Base-by-base conservation (phyloP, 1,140 invertebrate species). In the Lasaia peninsularis region DNA sequence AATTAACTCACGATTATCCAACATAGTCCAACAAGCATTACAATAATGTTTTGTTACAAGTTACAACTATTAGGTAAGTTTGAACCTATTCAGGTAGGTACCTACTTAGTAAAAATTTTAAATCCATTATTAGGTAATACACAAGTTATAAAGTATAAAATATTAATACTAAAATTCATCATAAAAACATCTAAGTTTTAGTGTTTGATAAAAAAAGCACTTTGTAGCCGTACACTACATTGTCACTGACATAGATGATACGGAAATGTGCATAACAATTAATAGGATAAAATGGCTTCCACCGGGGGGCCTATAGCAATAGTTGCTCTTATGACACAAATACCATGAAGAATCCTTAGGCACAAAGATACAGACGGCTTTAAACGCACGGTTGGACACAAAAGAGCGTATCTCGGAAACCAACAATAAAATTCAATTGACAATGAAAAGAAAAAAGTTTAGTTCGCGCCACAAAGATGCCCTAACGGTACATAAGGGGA, bases 401-500 rank as follows among this genome's bases (percentile, higher is more conserved):
- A 86, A 85, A 84, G 81, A 67, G 71, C 74, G 71, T 78, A 80
- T 83, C 78, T 79, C 70, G 72, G 80, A 82, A 84, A 80, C 78
- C 78, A 78, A 88, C 86, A 88, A 86, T 86, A 86, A 88, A 86
- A 86, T 86, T 87, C 84, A 86, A 87, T 86, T 86, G 84, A 84
- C 84, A 86, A 85, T 80, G 78, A 81, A 69, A 69, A 73, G 69
- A 75, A 80, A 80, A 79, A 73, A 67, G 48, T 73, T 78, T 68
- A 62, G 69, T 75, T 65, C 68, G 70, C 69, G 71, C 78, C 71
- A 75, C 79, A 83, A 81, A 78, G 71, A 75, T 73, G 51, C 65
- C 72, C 65, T 82, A 86, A 84, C 78, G 81, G 81, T 62, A 71
- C 69, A 60, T 59, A 21, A 56, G 74, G 78, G 67, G 73, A 74